Evolutionary conservation across 2,888 invertebrate species (phyloP), one percentile per base, ranked within the genome.

Genomic region (Neoascia interrupta): DNA sequence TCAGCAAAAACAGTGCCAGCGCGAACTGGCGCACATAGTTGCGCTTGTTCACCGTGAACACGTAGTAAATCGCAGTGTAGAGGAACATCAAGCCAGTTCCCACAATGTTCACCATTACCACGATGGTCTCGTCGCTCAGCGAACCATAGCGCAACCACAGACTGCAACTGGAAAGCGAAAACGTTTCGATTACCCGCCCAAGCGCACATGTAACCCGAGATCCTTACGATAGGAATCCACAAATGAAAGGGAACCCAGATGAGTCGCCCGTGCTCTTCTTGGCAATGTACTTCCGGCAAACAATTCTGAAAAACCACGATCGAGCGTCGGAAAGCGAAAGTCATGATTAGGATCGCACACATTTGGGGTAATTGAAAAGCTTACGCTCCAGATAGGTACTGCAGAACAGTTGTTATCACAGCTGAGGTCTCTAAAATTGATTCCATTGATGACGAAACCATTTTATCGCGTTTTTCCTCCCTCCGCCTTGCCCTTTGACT

Each of bases 371-470:
- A 56, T 39, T 41, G 28, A 61, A n/a, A 28, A 75, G 92, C 94
- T 92, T 92, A 96, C 96, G 92, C 91, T 90, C 96, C 96, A 72
- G 96, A 94, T 83, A 96, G 90, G 91, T 95, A 96, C 86, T 96
- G 95, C 74, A 95, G 89, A 82, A 96, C 92, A 11, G 96, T 96
- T 81, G 94, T 93, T 73, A 93, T 88, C 45, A 95, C 94, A 31
- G 96, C 96, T 39, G 92, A 85, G 13, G 85, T 84, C 58, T 87
- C 85, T 61, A 88, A 56, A 56, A 88, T 39, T 5, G 86, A 82
- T 69, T 85, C 86, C 34, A 84, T 13, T 61, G 79, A 82, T 82
- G 76, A 72, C 70, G 74, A 74, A 74, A 69, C 68, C 80, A 80
- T 80, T 68, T 64, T 76, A 56, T 23, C 36, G 8, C 3, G 4